Evolutionary conservation across 2,797 vertebrate genomes (phyloP), one percentile per base, ranked within the genome.

Genomic region (Poeciliopsis infans): DNA sequence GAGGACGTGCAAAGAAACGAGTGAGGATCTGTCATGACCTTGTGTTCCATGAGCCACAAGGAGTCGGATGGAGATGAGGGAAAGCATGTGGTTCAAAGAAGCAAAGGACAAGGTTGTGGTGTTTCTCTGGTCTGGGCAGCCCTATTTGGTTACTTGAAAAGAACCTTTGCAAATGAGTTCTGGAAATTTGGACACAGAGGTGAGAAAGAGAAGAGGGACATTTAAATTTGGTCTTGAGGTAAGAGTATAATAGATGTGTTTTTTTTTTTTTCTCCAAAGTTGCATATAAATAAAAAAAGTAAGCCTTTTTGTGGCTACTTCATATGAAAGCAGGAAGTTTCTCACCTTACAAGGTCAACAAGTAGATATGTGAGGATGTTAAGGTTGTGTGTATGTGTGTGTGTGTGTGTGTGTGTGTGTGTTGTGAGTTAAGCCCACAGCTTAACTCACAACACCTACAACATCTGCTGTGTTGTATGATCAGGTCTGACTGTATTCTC

Each of bases 181-280:
- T 89, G 66, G 80, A 87, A 64, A 88, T 47, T 59, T 75, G 77
- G 81, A 86, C 85, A 78, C 79, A 82, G 89, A 91, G 90, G 90
- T 90, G 88, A 93, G 78, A 66, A 53, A 79, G 79, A 89, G 80
- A 79, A 85, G 88, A 82, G 72, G 85, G 72, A 72, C 61, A 89
- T 91, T 93, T 91, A 87, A 90, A 91, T 91, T 77, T 80, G 88
- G 86, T 91, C 81, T 91, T 78, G 90, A 89, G 87, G 82, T 80
- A 84, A 85, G 82, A 79, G 57, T 77, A 61, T 80, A 47, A 82
- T 80, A 88, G 86, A 88, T 36, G 6, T 31, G 0, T 10, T 61
- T 61, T 20, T 72, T 51, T 51, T 31, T 28, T 23, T 51, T 23
- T 51, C 2, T 3, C 45, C 72, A 46, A 25, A 85, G 79, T 84